Base-by-base conservation (phyloP, 2,888 invertebrate genomes). In the Philereme vetulata region DNA sequence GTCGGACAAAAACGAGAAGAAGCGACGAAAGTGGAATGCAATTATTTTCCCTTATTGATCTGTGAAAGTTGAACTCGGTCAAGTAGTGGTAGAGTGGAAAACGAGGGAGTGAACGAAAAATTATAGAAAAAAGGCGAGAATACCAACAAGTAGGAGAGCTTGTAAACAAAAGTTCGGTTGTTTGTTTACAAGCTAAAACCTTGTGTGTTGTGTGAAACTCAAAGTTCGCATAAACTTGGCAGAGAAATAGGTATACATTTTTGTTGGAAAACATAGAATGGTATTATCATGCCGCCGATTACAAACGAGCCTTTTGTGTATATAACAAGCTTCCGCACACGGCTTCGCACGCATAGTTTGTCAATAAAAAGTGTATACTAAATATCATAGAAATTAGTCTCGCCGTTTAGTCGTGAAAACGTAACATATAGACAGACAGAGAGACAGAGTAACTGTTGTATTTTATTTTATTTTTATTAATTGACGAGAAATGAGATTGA, bases 161-260 rank as follows among this genome's bases (percentile, higher is more conserved):
- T 49, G 49, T 49, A 49, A 49, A 49, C 49, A 34, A 48, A 54
- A 54, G 42, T 42, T 54, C n/a, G 9, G 10, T 43, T 48, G 48
- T 42, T 4, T 8, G 11, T 49, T 38, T 38, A 47, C 49, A n/a
- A 40, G 40, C 9, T 34, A 34, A 48, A 54, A 5, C 32, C 34
- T n/a, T 5, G 34, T 11, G 34, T 38, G 46, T 54, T 60, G 43
- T 35, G 51, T 52, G 49, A 51, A 61, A 53, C 56, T 53, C 38
- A 35, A 56, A 58, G 55, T 48, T 58, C 46, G 55, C 9, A 51
- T 52, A 50, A 45, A 61, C 64, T 64, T 59, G 55, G 43, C 56
- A 59, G 36, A 53, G 53, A 40, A 63, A 58, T 21, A 35, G 51
- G 46, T 47, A 49, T 52, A 61, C 46, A 49, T 56, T 61, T 48